Percentiles rank a stretch among this genome's conserved stretches.
Evolutionary conservation across 2,888 invertebrate species (phyloP).

Genomic region (Drosophila borborema): DNA sequence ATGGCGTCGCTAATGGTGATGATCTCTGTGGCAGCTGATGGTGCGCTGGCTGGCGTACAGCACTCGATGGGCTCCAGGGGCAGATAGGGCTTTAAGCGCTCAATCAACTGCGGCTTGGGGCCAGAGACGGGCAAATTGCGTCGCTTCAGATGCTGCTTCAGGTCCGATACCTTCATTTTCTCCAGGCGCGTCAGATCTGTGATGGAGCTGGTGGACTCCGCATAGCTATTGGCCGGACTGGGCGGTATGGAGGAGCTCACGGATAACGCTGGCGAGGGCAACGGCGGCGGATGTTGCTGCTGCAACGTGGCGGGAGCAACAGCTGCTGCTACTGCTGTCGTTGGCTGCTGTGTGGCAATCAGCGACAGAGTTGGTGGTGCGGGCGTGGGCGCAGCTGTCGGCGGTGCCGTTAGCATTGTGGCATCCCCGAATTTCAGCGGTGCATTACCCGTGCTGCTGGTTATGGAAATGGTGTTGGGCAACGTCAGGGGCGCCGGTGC

Average conservation of each 20-base stretch:
- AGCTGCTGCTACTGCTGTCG: conserved; percentile 12
- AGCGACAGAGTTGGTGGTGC: conserved; percentile 73
- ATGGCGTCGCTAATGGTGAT: conserved; percentile 72
- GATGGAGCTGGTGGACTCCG: conserved; percentile 79
- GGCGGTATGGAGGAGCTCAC: conserved; percentile 85
- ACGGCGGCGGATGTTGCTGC: conserved; percentile 83
- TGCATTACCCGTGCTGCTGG: conserved; percentile 51
- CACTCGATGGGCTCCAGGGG: conserved; percentile 85
- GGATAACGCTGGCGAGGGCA: conserved; percentile 86
- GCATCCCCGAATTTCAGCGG: conserved; percentile 55
- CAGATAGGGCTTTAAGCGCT: conserved; percentile 92
- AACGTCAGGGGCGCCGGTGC: conserved; percentile 46
- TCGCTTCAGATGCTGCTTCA: conserved; percentile 97
- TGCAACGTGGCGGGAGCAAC: conserved; percentile 24
- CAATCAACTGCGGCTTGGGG: conserved; percentile 97
- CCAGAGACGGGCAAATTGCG: conserved; percentile 98
- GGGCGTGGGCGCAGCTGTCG: conserved; percentile 39
- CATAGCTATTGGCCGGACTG: conserved; percentile 84
- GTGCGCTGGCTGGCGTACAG: conserved; percentile 57
- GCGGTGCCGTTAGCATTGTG: conserved; percentile 29
- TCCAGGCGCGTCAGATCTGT: conserved; percentile 89
- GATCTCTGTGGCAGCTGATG: conserved; percentile 64
- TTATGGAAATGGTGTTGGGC: conserved; percentile 74
- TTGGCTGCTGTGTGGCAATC: conserved; percentile 67
- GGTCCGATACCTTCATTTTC: conserved; percentile 98